phyloP scores from a whole-genome alignment of 2,113 vertebrate species.

The Myodes glareolus region DNA sequence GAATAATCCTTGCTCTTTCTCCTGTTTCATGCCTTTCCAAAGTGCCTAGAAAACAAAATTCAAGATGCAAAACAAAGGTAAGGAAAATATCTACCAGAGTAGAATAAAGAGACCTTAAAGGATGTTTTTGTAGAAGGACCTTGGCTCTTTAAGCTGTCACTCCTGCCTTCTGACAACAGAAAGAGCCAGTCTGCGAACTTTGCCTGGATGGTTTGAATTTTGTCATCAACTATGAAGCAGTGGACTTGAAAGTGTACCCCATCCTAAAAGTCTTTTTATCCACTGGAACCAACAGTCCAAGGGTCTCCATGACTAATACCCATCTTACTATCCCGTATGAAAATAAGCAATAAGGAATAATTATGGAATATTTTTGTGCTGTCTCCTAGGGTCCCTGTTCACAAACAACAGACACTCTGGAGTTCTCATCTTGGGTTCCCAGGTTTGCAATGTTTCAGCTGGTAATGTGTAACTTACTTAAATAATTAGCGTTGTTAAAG shows the following conservation, averaged over 20 bases:
- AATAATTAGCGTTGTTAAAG: not conserved
- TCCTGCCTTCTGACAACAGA: not conserved
- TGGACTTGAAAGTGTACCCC: not conserved
- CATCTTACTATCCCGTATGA: constrained; percentile 45
- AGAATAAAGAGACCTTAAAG: not conserved
- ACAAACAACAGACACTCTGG: constrained; percentile 74
- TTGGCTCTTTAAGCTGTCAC: not conserved
- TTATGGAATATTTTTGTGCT: constrained; percentile 81
- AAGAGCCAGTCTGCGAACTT: not conserved
- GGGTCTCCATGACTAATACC: constrained; percentile 45
- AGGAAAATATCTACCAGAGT: not conserved
- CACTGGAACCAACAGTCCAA: constrained; percentile 45
- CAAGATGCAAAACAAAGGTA: not conserved
- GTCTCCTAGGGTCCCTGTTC: constrained; percentile 82
- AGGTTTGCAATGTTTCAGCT: not conserved
- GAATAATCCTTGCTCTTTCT: constrained; percentile 87
- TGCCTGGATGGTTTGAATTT: constrained; percentile 59
- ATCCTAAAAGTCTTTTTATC: constrained; percentile 31
- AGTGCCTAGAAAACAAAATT: constrained; percentile 81
- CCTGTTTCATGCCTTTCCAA: constrained; percentile 88
- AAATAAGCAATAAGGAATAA: constrained; percentile 73
- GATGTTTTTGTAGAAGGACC: not conserved
- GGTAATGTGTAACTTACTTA: not conserved
- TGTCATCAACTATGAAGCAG: constrained; percentile 7
- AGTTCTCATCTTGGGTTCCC: not conserved